phyloP scores from a whole-genome alignment of 2,888 invertebrate species.

The Arctia plantaginis region DNA sequence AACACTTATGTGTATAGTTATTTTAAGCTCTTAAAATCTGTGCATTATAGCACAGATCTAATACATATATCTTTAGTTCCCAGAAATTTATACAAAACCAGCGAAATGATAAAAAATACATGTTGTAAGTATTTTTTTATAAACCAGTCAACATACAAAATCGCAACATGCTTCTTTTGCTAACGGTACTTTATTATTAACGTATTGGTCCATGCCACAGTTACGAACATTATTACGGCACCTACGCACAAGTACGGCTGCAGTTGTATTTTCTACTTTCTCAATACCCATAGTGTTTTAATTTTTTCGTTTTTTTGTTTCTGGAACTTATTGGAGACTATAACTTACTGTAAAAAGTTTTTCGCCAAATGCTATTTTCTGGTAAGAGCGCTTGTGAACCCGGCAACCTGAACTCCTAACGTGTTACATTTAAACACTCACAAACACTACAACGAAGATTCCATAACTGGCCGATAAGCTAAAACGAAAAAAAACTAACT shows the following conservation, averaged over 20 bases:
- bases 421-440: too few relatives aligned
- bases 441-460: too few relatives aligned
- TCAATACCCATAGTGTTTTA: conserved; percentile 31
- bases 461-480: too few relatives aligned
- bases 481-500: too few relatives aligned
- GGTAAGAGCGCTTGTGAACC: too few relatives aligned
- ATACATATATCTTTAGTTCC: too few relatives aligned
- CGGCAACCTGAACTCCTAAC: too few relatives aligned
- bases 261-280: conserved; percentile 39
- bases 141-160: not conserved
- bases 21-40: too few relatives aligned
- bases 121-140: not conserved
- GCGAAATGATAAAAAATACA: too few relatives aligned
- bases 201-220: conserved; percentile 16
- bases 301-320: conserved; percentile 9
- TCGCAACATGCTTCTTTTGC: conserved; percentile 15
- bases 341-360: not conserved
- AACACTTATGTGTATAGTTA: too few relatives aligned
- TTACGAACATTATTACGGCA: conserved; percentile 35
- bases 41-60: too few relatives aligned
- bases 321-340: not conserved
- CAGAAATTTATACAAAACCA: too few relatives aligned
- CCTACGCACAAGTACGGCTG: conserved; percentile 32
- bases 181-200: conserved; percentile 33
- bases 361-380: not conserved